Conservation (phyloP, 2,113 vertebrate genomes). For the Corapipo altera region DNA sequence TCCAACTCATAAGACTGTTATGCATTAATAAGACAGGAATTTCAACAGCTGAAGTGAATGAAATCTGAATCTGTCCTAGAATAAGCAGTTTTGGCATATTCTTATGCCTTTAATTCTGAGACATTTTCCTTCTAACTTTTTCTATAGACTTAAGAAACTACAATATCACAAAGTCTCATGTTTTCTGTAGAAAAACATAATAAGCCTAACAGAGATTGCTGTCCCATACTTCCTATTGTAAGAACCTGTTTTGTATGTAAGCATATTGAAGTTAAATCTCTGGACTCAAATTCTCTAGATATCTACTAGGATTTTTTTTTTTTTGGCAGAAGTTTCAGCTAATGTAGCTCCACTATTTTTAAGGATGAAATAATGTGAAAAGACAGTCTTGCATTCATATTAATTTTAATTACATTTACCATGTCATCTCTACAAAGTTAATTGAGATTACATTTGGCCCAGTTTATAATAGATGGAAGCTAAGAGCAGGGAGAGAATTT, state of each 20-base stretch:
- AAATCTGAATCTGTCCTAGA: not conserved
- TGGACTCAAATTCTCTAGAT: not conserved
- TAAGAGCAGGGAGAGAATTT: not conserved
- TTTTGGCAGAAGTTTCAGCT: not conserved
- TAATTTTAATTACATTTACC: constrained; percentile 5
- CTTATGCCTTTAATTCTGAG: not conserved
- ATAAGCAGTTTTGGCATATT: not conserved
- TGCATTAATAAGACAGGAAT: not conserved
- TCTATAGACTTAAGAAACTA: not conserved
- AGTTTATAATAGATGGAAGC: not conserved
- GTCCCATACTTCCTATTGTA: not conserved
- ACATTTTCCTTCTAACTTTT: not conserved
- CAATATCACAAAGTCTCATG: not conserved
- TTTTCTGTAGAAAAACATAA: not conserved
- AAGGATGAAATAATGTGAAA: not conserved
- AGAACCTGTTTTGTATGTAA: not conserved
- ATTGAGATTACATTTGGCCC: not conserved
- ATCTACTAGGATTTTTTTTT: not conserved
- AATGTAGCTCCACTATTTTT: not conserved
- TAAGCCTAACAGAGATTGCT: not conserved
- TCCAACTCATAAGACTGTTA: not conserved
- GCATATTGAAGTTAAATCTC: not conserved
- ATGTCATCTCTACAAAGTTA: not conserved
- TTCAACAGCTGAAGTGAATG: not conserved
- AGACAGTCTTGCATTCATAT: not conserved